These are phyloP conservation scores for Phalera bucephala DNA, from an alignment of 2,888 invertebrate genomes.

Conservation along the genomic window DNA sequence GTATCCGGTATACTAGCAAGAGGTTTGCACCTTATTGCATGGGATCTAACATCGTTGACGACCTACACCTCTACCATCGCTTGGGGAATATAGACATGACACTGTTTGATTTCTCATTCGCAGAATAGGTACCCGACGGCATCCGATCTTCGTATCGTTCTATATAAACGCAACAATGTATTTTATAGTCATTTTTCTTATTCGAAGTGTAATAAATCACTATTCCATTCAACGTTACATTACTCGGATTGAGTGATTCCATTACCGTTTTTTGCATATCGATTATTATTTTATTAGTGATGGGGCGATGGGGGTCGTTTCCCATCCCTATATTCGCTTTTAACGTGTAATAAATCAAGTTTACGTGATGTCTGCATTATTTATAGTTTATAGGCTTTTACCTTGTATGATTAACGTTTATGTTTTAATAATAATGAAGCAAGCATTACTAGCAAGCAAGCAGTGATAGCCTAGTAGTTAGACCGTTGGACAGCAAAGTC, in stretches of 20 bases:
- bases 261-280: constrained; percentile 77
- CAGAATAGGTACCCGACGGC: no score
- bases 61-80: no score
- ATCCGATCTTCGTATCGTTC: constrained; percentile 42
- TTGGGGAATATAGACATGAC: no score
- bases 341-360: constrained; percentile 33
- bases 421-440: no score
- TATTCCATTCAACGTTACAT: constrained; percentile 68
- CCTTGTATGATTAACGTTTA: not conserved
- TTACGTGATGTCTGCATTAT: constrained; percentile 16
- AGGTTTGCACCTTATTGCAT: no score
- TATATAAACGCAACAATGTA: constrained; percentile 43
- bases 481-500: no score
- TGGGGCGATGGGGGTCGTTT: constrained; percentile 7
- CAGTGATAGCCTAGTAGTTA: no score
- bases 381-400: constrained; percentile 13
- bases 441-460: no score
- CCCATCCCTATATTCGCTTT: constrained; percentile 21
- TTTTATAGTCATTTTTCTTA: constrained; percentile 80
- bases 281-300: constrained; percentile 48
- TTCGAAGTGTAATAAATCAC: constrained; percentile 74
- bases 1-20: no score
- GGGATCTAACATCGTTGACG: no score
- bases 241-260: constrained; percentile 79
- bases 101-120: no score